These are phyloP conservation scores for Pelosia muscerda DNA, from an alignment of 2,888 invertebrate genomes.

Conservation along the genomic window DNA sequence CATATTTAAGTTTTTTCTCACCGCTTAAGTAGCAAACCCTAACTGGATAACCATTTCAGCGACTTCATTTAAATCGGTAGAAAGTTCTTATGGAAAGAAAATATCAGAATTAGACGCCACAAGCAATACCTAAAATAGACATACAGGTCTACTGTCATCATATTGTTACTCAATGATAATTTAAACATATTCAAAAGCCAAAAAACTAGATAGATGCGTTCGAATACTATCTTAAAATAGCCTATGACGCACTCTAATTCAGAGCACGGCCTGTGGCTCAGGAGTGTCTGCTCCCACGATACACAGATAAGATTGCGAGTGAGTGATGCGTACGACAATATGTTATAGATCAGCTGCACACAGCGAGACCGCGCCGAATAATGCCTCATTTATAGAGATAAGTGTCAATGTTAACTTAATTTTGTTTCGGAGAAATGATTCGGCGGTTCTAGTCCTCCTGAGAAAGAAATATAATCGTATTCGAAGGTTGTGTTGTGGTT, in stretches of 20 bases:
- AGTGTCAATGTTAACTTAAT: slow-evolving; percentile 72
- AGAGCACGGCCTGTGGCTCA: slow-evolving; percentile 51
- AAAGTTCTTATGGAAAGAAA: no score
- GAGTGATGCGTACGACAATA: slow-evolving; percentile 83
- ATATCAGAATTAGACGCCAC: no score
- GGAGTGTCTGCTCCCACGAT: slow-evolving; percentile 79
- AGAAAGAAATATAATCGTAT: slow-evolving; percentile 57
- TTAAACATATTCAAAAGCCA: neutral
- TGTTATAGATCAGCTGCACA: slow-evolving; percentile 79
- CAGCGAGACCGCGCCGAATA: slow-evolving; percentile 71
- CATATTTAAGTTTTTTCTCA: neutral
- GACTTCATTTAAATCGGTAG: no score
- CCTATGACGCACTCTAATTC: slow-evolving; percentile 56
- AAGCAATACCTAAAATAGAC: no score
- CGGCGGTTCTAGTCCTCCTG: slow-evolving; percentile 53
- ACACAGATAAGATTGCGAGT: slow-evolving; percentile 80
- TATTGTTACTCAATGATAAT: neutral
- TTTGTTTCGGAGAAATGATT: slow-evolving; percentile 61
- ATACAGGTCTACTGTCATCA: neutral
- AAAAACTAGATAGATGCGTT: neutral
- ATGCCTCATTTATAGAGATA: slow-evolving; percentile 82
- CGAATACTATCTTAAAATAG: neutral
- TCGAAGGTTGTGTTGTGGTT: slow-evolving; percentile 25
- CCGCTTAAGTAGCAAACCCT: no score
- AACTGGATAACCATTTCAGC: no score